phyloP scores from a whole-genome alignment of 2,797 vertebrate genomes.

The Thalassophryne amazonica region DNA sequence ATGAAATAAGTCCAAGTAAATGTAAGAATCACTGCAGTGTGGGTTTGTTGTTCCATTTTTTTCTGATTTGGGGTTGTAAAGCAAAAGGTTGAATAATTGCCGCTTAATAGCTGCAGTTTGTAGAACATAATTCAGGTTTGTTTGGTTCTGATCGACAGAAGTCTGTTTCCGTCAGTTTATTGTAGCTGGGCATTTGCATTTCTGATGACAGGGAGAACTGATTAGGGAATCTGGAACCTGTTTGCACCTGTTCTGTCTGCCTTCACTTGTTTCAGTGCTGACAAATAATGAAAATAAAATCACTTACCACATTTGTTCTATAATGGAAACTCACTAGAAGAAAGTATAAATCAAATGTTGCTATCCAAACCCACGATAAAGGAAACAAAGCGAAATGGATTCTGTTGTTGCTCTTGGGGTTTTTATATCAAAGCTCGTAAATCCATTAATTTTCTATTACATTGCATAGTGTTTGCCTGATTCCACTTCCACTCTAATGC shows the following conservation, averaged over 20 bases:
- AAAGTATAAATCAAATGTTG: constrained; percentile 28
- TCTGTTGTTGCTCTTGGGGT: constrained; percentile 27
- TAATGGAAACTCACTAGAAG: background rate
- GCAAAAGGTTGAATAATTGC: no score
- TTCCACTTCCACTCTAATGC: constrained; percentile 52
- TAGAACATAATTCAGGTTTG: no score
- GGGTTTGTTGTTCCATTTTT: no score
- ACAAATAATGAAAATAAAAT: constrained; percentile 10
- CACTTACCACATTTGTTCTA: constrained; percentile 6
- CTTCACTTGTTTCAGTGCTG: constrained; percentile 5
- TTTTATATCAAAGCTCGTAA: constrained; percentile 59
- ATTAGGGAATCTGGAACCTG: no score
- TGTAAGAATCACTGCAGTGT: no score
- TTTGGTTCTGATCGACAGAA: no score
- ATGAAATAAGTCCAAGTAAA: no score
- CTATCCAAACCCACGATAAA: constrained; percentile 34
- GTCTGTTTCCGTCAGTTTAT: no score
- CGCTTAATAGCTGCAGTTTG: no score
- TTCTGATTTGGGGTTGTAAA: no score
- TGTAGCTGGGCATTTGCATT: no score
- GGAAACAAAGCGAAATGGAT: constrained; percentile 30
- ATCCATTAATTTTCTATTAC: constrained; percentile 62
- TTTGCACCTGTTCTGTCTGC: constrained; percentile 8
- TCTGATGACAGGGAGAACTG: no score
- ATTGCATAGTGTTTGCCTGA: constrained; percentile 48